These are phyloP conservation scores for Deroplatys truncata DNA, from an alignment of 2,888 invertebrate genomes.

Conservation along the genomic window DNA sequence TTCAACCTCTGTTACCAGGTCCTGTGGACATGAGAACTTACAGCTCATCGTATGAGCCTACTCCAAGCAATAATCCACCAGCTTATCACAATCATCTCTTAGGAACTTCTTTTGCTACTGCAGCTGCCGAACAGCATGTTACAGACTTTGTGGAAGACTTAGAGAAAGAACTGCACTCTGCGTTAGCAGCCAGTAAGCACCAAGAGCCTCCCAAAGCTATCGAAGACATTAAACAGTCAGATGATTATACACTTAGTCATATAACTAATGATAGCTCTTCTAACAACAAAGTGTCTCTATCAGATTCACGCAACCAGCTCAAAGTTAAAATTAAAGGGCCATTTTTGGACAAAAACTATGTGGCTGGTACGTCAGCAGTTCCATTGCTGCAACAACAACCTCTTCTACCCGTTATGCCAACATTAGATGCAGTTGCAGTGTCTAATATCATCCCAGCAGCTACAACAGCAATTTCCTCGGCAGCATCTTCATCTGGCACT, in stretches of 20 bases:
- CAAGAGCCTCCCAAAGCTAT: slow-evolving; percentile 16
- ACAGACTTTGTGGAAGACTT: slow-evolving; percentile 56
- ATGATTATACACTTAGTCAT: slow-evolving; percentile 34
- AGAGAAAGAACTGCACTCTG: slow-evolving; percentile 70
- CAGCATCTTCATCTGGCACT: slow-evolving; percentile 55
- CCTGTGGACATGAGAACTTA: slow-evolving; percentile 90
- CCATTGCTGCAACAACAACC: slow-evolving; percentile 55
- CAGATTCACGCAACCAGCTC: slow-evolving; percentile 78
- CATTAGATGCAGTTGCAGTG: slow-evolving; percentile 41
- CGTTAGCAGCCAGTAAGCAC: slow-evolving; percentile 56
- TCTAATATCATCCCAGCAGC: slow-evolving; percentile 18
- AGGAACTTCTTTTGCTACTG: slow-evolving; percentile 13
- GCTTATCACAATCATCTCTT: slow-evolving; percentile 61
- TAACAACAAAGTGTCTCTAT: slow-evolving; percentile 67
- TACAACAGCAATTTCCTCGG: slow-evolving; percentile 22
- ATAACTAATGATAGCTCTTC: slow-evolving; percentile 43
- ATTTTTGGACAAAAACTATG: slow-evolving; percentile 69
- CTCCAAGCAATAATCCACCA: slow-evolving; percentile 49
- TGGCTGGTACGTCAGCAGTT: slow-evolving; percentile 52
- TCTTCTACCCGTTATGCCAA: slow-evolving; percentile 42
- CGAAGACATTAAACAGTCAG: slow-evolving; percentile 16
- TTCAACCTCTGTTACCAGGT: slow-evolving; percentile 63
- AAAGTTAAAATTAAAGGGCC: slow-evolving; percentile 87
- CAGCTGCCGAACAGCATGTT: slow-evolving; percentile 27
- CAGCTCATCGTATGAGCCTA: slow-evolving; percentile 58